Evolutionary conservation across 2,888 invertebrate genomes (phyloP).

Genomic region (Oscheius sp.): DNA sequence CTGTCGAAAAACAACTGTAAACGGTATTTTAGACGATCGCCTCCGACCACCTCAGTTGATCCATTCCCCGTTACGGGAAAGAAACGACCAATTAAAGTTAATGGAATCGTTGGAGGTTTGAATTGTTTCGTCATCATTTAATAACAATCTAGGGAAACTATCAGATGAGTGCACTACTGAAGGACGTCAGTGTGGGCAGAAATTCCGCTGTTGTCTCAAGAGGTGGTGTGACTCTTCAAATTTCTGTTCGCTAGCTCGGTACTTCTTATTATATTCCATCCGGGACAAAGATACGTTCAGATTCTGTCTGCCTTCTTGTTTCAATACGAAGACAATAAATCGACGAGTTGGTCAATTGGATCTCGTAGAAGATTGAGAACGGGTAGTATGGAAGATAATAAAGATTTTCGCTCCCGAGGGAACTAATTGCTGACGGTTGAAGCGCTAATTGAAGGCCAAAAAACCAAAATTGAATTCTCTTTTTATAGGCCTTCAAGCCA

Average conservation of each 20-base stretch:
- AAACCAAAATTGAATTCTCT: not conserved
- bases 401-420: not conserved
- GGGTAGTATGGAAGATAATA: not conserved
- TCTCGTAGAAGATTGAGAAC: conserved; percentile 7
- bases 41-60: not conserved
- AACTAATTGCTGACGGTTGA: not conserved
- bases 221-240: conserved; percentile 19
- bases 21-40: not conserved
- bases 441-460: not conserved
- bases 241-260: conserved; percentile 9
- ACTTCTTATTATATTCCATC: not conserved
- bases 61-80: conserved; percentile 37
- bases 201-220: conserved; percentile 20
- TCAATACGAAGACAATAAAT: conserved; percentile 6
- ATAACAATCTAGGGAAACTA: not conserved
- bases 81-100: conserved; percentile 41
- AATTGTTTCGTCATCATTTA: not conserved
- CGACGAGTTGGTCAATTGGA: not conserved
- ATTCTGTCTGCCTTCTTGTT: conserved; percentile 26
- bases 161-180: conserved; percentile 20
- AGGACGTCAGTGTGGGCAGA: conserved; percentile 2
- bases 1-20: not conserved
- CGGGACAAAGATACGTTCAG: not conserved
- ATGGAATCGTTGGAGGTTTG: conserved; percentile 51
- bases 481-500: no score